Conservation (phyloP, 1,140 invertebrate genomes). For the Drosophila ercepeae region DNA sequence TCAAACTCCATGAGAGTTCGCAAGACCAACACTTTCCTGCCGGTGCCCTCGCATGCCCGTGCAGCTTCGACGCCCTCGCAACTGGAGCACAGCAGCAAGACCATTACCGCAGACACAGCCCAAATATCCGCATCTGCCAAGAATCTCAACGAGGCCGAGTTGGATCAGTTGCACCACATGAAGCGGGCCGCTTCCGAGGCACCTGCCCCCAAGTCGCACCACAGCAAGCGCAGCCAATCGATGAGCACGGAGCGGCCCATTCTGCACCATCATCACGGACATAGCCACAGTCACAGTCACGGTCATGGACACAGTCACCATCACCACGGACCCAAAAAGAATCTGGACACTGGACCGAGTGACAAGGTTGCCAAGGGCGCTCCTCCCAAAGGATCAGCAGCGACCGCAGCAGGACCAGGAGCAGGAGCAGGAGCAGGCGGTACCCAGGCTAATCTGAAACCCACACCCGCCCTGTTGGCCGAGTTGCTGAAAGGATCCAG, state of each 20-base stretch:
- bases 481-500: conserved; percentile 90
- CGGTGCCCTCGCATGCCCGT: conserved; percentile 75
- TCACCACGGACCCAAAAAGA: conserved; percentile 55
- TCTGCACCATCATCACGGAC: conserved; percentile 40
- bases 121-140: conserved; percentile 55
- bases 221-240: conserved; percentile 71
- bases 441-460: conserved; percentile 84
- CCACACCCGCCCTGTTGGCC: conserved; percentile 88
- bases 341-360: conserved; percentile 45
- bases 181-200: conserved; percentile 78
- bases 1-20: conserved; percentile 80
- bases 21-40: conserved; percentile 73
- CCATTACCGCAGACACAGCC: conserved; percentile 20
- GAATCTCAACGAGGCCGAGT: conserved; percentile 47
- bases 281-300: conserved; percentile 46
- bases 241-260: conserved; percentile 63
- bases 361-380: conserved; percentile 46
- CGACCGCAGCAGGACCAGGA: not conserved
- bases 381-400: not conserved
- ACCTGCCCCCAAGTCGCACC: conserved; percentile 60
- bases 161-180: conserved; percentile 57
- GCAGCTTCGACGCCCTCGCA: conserved; percentile 82
- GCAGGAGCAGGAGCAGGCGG: not conserved
- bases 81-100: conserved; percentile 64
- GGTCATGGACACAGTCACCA: conserved; percentile 51